phyloP scores from a whole-genome alignment of 2,888 invertebrate species.

The Cerceris ruficornis region DNA sequence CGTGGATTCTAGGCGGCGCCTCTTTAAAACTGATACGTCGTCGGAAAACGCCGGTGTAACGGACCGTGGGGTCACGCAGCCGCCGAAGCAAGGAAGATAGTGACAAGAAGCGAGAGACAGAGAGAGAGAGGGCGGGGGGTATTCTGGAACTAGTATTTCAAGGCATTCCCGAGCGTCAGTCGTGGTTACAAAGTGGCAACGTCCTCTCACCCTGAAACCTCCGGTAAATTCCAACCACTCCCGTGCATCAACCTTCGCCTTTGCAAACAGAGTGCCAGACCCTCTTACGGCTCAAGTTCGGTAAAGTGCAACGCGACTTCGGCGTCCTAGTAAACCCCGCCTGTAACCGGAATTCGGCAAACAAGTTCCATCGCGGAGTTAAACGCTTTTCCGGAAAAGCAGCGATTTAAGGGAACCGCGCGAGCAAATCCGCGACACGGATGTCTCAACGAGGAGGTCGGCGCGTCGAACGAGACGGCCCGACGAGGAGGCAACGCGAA shows the following conservation, averaged over 20 bases:
- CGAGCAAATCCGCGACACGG: slow-evolving; percentile 22
- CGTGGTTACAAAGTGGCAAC: slow-evolving; percentile 61
- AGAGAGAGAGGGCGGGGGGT: neutral
- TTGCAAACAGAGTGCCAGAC: slow-evolving; percentile 56
- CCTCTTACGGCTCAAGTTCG: slow-evolving; percentile 43
- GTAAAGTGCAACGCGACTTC: slow-evolving; percentile 54
- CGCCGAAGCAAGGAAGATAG: neutral
- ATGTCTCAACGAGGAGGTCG: neutral
- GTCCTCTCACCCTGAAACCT: slow-evolving; percentile 54
- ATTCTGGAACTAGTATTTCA: slow-evolving; percentile 58
- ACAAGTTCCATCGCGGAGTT: slow-evolving; percentile 35
- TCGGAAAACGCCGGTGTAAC: too few relatives aligned
- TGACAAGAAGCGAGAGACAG: neutral
- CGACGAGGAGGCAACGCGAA: neutral
- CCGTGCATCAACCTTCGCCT: slow-evolving; percentile 53
- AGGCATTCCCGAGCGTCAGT: slow-evolving; percentile 65
- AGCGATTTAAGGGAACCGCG: slow-evolving; percentile 11
- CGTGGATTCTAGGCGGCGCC: too few relatives aligned
- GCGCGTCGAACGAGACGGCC: neutral
- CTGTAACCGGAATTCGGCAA: slow-evolving; percentile 49
- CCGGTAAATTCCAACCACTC: slow-evolving; percentile 62
- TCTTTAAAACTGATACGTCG: too few relatives aligned
- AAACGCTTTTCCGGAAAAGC: slow-evolving; percentile 29
- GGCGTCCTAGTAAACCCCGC: slow-evolving; percentile 33
- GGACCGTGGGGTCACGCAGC: too few relatives aligned